These are phyloP conservation scores for Lepus townsendii DNA, from an alignment of 2,797 vertebrate species.

Conservation along the genomic window DNA sequence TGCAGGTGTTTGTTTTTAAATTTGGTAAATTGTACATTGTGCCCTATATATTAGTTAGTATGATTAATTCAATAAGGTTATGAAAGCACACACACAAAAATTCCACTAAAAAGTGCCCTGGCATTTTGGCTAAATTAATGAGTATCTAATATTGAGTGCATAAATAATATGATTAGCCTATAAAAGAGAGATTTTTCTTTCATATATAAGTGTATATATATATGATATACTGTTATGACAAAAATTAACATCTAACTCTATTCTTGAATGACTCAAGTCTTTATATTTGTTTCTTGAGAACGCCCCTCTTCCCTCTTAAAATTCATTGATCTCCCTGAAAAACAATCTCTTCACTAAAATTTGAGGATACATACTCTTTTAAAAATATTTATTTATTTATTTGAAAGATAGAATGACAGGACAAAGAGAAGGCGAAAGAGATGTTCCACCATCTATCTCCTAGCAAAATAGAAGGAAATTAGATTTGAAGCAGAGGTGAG, in stretches of 20 bases:
- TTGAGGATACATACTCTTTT: too few species aligned
- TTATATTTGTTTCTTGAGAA: background rate
- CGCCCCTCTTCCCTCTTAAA: background rate
- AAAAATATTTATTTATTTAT: too few species aligned
- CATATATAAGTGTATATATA: background rate
- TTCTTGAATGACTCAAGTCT: background rate
- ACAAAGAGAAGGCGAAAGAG: too few species aligned
- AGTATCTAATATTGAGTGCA: background rate
- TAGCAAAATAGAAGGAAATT: too few species aligned
- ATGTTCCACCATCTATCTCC: too few species aligned
- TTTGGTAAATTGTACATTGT: background rate
- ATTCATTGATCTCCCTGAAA: background rate
- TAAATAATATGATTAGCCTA: background rate
- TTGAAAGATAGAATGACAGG: too few species aligned
- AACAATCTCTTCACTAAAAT: background rate
- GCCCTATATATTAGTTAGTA: background rate
- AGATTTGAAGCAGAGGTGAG: too few species aligned
- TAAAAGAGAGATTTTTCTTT: background rate
- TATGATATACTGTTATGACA: background rate
- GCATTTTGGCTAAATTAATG: background rate
- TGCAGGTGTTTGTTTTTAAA: background rate
- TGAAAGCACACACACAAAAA: background rate
- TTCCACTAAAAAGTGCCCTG: background rate
- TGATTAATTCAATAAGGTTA: background rate
- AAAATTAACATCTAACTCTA: background rate